phyloP scores from a whole-genome alignment of 2,113 vertebrate species.

The Mirounga angustirostris region DNA sequence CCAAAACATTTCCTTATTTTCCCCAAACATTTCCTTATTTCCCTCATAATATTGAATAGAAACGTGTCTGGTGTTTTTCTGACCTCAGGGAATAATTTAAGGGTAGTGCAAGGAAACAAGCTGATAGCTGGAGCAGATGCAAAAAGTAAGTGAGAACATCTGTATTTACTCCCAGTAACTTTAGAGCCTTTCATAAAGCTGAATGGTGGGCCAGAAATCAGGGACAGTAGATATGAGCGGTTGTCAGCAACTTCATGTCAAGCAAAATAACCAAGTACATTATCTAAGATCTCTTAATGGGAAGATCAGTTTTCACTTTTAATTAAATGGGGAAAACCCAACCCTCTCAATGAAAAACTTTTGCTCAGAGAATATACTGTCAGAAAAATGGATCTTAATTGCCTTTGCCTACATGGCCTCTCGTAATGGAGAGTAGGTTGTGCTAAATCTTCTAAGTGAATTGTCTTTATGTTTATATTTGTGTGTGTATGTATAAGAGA shows the following conservation, averaged over 20 bases:
- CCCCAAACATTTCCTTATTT: conserved; percentile 49
- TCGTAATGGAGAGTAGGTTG: not conserved
- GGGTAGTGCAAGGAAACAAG: conserved; percentile 62
- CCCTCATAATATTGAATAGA: conserved; percentile 68
- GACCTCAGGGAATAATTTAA: conserved; percentile 70
- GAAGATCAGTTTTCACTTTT: conserved; percentile 65
- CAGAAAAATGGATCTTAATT: not conserved
- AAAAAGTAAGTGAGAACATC: conserved; percentile 77
- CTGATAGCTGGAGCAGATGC: conserved; percentile 54
- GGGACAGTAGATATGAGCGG: not conserved
- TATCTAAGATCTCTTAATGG: conserved; percentile 52
- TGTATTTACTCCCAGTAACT: conserved; percentile 56
- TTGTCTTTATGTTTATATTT: not conserved
- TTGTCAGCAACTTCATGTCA: conserved; percentile 52
- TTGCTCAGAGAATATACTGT: not conserved
- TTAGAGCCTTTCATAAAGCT: conserved; percentile 58
- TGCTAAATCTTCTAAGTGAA: not conserved
- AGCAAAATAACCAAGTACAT: not conserved
- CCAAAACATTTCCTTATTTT: not conserved
- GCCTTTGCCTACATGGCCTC: not conserved
- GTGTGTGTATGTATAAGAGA: not conserved
- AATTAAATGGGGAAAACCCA: not conserved
- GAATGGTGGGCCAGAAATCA: conserved; percentile 17
- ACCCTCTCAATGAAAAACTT: not conserved
- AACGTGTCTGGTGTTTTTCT: conserved; percentile 63